Percentiles rank a stretch among this genome's conserved stretches.
These are phyloP conservation scores for Cantharis nigra DNA, from an alignment of 2,888 invertebrate species.

Conservation along the genomic window DNA sequence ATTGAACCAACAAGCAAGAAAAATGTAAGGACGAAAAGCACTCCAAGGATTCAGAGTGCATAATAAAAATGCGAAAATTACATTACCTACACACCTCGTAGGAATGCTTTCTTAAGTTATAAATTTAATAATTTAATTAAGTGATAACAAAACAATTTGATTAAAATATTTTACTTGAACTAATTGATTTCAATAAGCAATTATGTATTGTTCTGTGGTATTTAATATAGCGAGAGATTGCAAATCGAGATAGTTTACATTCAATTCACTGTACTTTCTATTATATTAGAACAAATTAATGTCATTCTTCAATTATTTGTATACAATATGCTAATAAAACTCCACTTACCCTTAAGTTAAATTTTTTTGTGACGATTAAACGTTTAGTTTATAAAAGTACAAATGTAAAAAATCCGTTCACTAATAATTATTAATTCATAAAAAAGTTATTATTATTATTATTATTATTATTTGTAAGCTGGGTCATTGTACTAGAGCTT, in stretches of 20 bases:
- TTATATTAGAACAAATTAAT: neutral
- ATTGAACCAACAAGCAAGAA: neutral
- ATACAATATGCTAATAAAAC: neutral
- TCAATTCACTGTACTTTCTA: neutral
- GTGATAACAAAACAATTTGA: neutral
- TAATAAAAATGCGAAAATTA: neutral
- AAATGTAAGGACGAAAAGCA: neutral
- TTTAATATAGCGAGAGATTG: neutral
- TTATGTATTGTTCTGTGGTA: neutral
- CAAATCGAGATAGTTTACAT: neutral
- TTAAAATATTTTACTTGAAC: neutral
- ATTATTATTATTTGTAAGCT: conserved; percentile 2
- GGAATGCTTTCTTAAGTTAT: too few species aligned
- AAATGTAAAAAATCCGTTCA: conserved; percentile 4
- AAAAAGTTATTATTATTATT: conserved; percentile 9
- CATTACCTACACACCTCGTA: too few species aligned
- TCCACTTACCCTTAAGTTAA: neutral
- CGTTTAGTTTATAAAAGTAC: neutral
- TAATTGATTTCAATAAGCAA: neutral
- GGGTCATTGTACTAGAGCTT: conserved; percentile 25
- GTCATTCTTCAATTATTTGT: neutral
- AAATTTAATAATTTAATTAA: neutral
- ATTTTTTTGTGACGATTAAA: neutral
- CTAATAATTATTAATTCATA: conserved; percentile 18
- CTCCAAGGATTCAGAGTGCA: neutral